Evolutionary conservation across 2,797 vertebrate species (phyloP).

Genomic region (Chaunax sp.): DNA sequence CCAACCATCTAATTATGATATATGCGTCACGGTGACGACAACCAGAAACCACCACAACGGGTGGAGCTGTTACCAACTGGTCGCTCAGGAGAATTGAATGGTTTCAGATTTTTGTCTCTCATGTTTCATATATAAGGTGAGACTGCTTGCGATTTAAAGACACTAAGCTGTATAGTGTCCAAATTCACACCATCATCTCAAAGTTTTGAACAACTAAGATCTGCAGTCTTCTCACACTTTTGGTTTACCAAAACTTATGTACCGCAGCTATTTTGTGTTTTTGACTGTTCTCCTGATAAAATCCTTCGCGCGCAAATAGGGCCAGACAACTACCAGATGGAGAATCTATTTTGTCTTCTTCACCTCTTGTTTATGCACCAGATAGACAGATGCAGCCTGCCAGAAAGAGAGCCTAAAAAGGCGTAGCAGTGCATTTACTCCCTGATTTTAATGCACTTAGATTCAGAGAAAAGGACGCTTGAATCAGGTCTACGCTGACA

Average conservation of each 20-base stretch:
- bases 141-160: slow-evolving; percentile 19
- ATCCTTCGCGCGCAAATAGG: slow-evolving; percentile 75
- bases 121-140: background rate
- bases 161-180: slow-evolving; percentile 20
- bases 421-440: slow-evolving; percentile 43
- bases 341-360: slow-evolving; percentile 77
- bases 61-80: slow-evolving; percentile 51
- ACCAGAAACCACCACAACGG: slow-evolving; percentile 57
- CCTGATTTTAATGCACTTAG: slow-evolving; percentile 35
- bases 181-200: slow-evolving; percentile 39
- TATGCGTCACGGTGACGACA: slow-evolving; percentile 72
- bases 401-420: slow-evolving; percentile 47
- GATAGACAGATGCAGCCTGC: too few species aligned
- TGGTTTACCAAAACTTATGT: slow-evolving; percentile 76
- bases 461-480: slow-evolving; percentile 43
- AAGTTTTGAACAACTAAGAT: slow-evolving; percentile 47
- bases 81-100: slow-evolving; percentile 21
- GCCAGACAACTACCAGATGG: slow-evolving; percentile 79
- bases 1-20: slow-evolving; percentile 71
- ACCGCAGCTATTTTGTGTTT: slow-evolving; percentile 70
- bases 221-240: slow-evolving; percentile 51
- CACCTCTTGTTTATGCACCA: slow-evolving; percentile 20
- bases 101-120: slow-evolving; percentile 1
- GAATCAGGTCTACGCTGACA: slow-evolving; percentile 54
- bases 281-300: slow-evolving; percentile 62